Percentiles rank a stretch among this genome's conserved stretches.
Evolutionary conservation across 1,140 invertebrate genomes (phyloP).

Genomic region (Brachionus manjavacas): DNA sequence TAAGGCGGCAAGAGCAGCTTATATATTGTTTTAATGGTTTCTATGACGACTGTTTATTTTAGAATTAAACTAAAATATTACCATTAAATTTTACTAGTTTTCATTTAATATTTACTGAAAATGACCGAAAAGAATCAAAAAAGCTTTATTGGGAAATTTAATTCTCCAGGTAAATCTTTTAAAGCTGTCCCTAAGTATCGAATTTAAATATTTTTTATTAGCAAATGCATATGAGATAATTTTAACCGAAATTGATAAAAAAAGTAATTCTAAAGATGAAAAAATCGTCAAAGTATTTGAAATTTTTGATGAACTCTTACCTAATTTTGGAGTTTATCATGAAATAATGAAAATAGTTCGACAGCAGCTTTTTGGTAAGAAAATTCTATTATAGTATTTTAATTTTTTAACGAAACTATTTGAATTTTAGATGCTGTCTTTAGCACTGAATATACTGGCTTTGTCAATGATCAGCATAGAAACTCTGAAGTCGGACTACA

Average conservation of each 20-base stretch:
- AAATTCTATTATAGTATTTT: not conserved
- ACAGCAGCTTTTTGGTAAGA: constrained; percentile 17
- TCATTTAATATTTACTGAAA: constrained; percentile 12
- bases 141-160: not conserved
- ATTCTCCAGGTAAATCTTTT: not conserved
- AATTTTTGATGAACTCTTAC: constrained; percentile 25
- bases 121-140: constrained; percentile 10
- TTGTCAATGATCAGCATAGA: not conserved
- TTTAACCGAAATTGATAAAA: constrained; percentile 16
- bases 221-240: constrained; percentile 31
- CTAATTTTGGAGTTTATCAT: constrained; percentile 35
- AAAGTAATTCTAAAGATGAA: constrained; percentile 18
- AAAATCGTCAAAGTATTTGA: constrained; percentile 28
- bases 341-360: constrained; percentile 34
- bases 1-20: not conserved
- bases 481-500: not conserved
- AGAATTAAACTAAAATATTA: not conserved
- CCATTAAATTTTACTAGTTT: not conserved
- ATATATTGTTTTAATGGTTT: not conserved
- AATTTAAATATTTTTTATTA: not conserved
- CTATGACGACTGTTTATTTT: not conserved
- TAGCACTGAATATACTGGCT: constrained; percentile 13
- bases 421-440: constrained; percentile 23
- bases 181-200: not conserved
- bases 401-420: not conserved